Conservation (phyloP, 2,113 vertebrate species). For the Otocyon megalotis region DNA sequence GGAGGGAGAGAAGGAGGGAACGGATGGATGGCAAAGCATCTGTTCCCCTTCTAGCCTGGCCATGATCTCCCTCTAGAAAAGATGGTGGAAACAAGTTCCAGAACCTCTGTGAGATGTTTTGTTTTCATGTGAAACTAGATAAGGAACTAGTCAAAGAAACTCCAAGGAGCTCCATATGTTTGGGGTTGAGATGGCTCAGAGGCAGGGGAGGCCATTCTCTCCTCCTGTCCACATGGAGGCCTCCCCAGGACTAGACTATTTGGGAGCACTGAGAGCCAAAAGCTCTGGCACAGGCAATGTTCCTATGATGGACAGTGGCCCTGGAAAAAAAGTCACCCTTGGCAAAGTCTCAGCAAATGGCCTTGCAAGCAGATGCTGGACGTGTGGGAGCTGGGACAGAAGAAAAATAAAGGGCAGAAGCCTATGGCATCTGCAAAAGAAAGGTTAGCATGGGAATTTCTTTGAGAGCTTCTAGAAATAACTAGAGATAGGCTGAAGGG, state of each 20-base stretch:
- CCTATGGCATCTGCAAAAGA: background rate
- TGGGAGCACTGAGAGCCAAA: background rate
- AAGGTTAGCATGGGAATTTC: background rate
- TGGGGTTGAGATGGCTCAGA: background rate
- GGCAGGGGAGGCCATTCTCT: background rate
- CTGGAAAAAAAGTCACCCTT: background rate
- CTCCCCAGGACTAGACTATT: background rate
- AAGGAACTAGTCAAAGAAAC: background rate
- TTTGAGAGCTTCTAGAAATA: slow-evolving; percentile 27
- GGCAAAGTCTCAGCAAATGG: background rate
- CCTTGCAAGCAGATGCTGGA: slow-evolving; percentile 17
- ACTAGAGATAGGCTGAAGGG: slow-evolving; percentile 6
- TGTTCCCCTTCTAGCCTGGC: background rate
- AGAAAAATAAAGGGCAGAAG: background rate
- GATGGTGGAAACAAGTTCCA: background rate
- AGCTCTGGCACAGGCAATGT: background rate
- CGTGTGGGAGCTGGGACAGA: background rate
- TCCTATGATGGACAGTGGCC: background rate
- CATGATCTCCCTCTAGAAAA: background rate
- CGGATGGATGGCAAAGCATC: background rate
- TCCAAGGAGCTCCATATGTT: background rate
- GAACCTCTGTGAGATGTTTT: background rate
- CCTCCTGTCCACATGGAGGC: background rate
- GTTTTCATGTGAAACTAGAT: background rate
- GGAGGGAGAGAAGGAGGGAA: background rate